Conservation (phyloP, 2,888 invertebrate genomes). For the Limenitis camilla region DNA sequence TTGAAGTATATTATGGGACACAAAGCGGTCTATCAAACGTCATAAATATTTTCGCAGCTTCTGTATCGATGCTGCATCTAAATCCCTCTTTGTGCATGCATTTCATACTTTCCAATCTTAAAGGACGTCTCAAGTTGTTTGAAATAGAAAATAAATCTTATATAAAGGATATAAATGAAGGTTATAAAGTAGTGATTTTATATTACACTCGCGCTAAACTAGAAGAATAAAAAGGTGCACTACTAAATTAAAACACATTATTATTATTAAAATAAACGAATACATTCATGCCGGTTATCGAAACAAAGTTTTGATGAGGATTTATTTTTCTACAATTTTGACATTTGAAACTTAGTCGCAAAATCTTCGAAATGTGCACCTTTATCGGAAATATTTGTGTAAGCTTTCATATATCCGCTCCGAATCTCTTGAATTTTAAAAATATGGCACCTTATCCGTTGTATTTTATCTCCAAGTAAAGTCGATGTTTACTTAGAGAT, state of each 20-base stretch:
- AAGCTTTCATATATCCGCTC: constrained; percentile 52
- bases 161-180: background rate
- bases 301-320: constrained; percentile 28
- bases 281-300: constrained; percentile 27
- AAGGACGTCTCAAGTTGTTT: constrained; percentile 32
- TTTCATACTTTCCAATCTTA: constrained; percentile 37
- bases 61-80: constrained; percentile 40
- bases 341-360: constrained; percentile 43
- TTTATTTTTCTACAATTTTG: constrained; percentile 53
- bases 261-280: background rate
- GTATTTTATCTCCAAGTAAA: background rate
- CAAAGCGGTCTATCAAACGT: constrained; percentile 65
- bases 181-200: background rate
- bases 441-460: constrained; percentile 18
- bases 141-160: background rate
- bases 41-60: constrained; percentile 66
- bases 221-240: no score
- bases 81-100: constrained; percentile 56
- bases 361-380: constrained; percentile 68
- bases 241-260: background rate
- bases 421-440: constrained; percentile 56
- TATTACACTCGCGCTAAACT: no score
- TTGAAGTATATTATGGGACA: constrained; percentile 37
- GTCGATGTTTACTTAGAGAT: constrained; percentile 1
- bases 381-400: constrained; percentile 56